A percentile compares a stretch with the other conserved stretches of the same genome.
These are phyloP conservation scores for Drosophila anomalata DNA, from an alignment of 2,888 invertebrate species.

Conservation along the genomic window DNA sequence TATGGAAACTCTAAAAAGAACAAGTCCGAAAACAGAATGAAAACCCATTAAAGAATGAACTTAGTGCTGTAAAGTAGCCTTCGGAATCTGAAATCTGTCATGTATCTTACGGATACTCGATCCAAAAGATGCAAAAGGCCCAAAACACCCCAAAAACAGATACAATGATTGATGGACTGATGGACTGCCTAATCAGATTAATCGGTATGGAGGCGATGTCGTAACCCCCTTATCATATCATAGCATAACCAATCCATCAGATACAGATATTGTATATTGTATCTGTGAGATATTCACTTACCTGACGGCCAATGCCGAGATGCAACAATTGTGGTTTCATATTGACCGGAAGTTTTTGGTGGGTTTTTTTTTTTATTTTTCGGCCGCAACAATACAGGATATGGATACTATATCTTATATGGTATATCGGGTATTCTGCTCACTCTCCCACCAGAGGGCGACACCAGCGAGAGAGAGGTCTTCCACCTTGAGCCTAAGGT, in stretches of 20 bases:
- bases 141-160: no score
- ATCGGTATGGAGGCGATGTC: no score
- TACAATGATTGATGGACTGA: no score
- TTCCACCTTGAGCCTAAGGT: constrained; percentile 37
- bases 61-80: constrained; percentile 10
- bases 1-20: constrained; percentile 21
- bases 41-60: constrained; percentile 8
- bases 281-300: neutral
- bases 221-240: no score
- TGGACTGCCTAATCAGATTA: no score
- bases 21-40: constrained; percentile 25
- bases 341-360: constrained; percentile 55
- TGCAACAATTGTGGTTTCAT: constrained; percentile 64
- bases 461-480: constrained; percentile 27
- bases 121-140: no score
- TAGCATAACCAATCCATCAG: no score
- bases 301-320: constrained; percentile 12
- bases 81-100: constrained; percentile 1
- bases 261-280: no score
- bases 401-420: constrained; percentile 12
- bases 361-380: constrained; percentile 5
- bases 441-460: constrained; percentile 1
- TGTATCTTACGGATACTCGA: no score
- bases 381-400: constrained; percentile 61
- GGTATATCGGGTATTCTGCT: constrained; percentile 18